Evolutionary conservation across 2,888 invertebrate species (phyloP).

Genomic region (Andrena fulva): DNA sequence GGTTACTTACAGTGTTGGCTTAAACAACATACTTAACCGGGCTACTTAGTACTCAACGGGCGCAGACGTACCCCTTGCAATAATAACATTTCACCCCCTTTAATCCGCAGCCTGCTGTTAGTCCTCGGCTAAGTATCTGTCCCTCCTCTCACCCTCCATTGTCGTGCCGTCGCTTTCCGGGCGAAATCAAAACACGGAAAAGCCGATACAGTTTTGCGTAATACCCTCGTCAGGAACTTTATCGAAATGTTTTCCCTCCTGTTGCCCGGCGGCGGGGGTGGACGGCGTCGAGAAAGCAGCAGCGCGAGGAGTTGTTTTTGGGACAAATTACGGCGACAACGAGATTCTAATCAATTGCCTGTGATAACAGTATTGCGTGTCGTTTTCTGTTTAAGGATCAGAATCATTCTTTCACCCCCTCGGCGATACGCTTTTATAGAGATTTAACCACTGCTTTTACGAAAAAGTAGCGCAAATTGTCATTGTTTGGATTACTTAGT

Average conservation of each 20-base stretch:
- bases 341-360: conserved; percentile 45
- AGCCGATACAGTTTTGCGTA: conserved; percentile 76
- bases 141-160: conserved; percentile 66
- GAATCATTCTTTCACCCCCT: not conserved
- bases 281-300: not conserved
- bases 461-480: no score
- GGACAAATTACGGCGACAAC: conserved; percentile 44
- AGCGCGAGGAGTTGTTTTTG: conserved; percentile 39
- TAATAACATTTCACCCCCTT: conserved; percentile 84
- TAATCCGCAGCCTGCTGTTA: conserved; percentile 82
- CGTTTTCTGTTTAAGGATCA: not conserved
- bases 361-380: not conserved
- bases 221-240: conserved; percentile 69
- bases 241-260: conserved; percentile 54
- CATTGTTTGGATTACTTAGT: no score
- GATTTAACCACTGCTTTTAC: not conserved
- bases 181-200: conserved; percentile 77
- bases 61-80: conserved; percentile 83
- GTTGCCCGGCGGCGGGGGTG: conserved; percentile 32
- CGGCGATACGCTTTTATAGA: not conserved
- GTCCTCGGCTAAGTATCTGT: conserved; percentile 82
- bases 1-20: conserved; percentile 84
- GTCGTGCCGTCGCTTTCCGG: conserved; percentile 56
- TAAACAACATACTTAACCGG: conserved; percentile 84
- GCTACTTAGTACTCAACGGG: conserved; percentile 82